A percentile compares a stretch with the other conserved stretches of the same genome.
Conservation (phyloP, 1,140 invertebrate species). For the Drosophila tani region DNA sequence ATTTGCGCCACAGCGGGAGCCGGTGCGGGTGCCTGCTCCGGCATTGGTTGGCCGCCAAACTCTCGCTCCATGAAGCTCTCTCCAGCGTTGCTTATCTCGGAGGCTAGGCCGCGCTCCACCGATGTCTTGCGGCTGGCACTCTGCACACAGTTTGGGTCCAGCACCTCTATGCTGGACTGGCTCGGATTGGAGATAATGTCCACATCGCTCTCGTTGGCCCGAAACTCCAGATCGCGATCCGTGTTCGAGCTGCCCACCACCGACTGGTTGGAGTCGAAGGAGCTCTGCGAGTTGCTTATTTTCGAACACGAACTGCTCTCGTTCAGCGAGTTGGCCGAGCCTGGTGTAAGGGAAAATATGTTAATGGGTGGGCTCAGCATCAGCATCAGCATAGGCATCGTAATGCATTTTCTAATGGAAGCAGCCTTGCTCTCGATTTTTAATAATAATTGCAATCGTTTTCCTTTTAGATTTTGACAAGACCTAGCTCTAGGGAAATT, state of each 20-base stretch:
- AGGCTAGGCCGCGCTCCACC: conserved; percentile 70
- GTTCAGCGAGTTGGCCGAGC: conserved; percentile 84
- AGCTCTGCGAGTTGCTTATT: conserved; percentile 80
- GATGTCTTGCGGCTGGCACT: conserved; percentile 82
- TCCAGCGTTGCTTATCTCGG: conserved; percentile 1
- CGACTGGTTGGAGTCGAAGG: conserved; percentile 82
- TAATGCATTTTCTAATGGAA: conserved; percentile 55
- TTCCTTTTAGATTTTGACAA: conserved; percentile 1
- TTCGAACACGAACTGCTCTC: conserved; percentile 84
- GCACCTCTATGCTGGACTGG: conserved; percentile 88
- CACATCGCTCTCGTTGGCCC: conserved; percentile 87
- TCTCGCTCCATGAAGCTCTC: conserved; percentile 66
- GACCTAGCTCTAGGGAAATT: neutral
- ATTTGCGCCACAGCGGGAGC: conserved; percentile 43
- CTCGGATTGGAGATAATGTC: conserved; percentile 89
- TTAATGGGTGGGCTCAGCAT: conserved; percentile 5
- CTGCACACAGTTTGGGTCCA: conserved; percentile 85
- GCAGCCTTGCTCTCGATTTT: conserved; percentile 57
- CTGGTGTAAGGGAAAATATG: conserved; percentile 42
- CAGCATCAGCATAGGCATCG: neutral
- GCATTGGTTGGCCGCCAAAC: conserved; percentile 19
- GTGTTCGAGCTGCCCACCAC: conserved; percentile 84
- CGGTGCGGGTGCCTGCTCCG: conserved; percentile 14
- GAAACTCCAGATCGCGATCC: conserved; percentile 76
- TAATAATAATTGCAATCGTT: neutral